Conservation (phyloP, 2,888 invertebrate species). For the Cryptus armator region DNA sequence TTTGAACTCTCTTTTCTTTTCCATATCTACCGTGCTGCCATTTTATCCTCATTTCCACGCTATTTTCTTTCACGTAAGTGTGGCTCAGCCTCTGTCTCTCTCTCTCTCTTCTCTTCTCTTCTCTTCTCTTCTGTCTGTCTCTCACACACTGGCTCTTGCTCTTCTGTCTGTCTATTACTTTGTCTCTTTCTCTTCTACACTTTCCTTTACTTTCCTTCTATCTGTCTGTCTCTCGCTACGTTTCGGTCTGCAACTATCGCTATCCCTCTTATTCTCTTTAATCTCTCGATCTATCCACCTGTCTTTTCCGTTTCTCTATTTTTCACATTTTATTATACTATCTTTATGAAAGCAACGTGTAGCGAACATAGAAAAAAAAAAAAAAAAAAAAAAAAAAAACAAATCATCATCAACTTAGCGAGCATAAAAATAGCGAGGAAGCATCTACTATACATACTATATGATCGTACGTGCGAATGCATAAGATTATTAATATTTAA, state of each 20-base stretch:
- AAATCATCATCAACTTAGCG: slow-evolving; percentile 62
- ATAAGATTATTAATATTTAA: slow-evolving; percentile 34
- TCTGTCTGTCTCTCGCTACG: slow-evolving; percentile 55
- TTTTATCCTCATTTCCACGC: slow-evolving; percentile 84
- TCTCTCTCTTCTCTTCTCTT: slow-evolving; percentile 67
- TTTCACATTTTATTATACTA: slow-evolving; percentile 63
- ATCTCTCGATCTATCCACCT: slow-evolving; percentile 62
- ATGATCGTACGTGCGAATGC: slow-evolving; percentile 64
- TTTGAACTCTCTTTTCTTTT: slow-evolving; percentile 81
- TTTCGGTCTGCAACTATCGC: slow-evolving; percentile 64
- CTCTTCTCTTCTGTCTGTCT: slow-evolving; percentile 64
- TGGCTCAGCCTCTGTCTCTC: slow-evolving; percentile 80
- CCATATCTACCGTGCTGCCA: slow-evolving; percentile 82
- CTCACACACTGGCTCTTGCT: slow-evolving; percentile 57
- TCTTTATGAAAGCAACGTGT: slow-evolving; percentile 69
- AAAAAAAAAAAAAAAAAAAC: slow-evolving; percentile 22
- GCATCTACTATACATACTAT: slow-evolving; percentile 58
- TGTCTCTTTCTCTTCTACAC: slow-evolving; percentile 57
- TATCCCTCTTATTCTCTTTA: slow-evolving; percentile 65
- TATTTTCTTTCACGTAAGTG: slow-evolving; percentile 84
- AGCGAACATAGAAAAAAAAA: slow-evolving; percentile 60
- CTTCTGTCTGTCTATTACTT: slow-evolving; percentile 75
- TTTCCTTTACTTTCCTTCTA: slow-evolving; percentile 52
- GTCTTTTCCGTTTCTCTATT: slow-evolving; percentile 67
- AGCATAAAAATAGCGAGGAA: slow-evolving; percentile 66